Evolutionary conservation across 1,140 invertebrate genomes (phyloP).

Genomic region (Musca vetustissima): DNA sequence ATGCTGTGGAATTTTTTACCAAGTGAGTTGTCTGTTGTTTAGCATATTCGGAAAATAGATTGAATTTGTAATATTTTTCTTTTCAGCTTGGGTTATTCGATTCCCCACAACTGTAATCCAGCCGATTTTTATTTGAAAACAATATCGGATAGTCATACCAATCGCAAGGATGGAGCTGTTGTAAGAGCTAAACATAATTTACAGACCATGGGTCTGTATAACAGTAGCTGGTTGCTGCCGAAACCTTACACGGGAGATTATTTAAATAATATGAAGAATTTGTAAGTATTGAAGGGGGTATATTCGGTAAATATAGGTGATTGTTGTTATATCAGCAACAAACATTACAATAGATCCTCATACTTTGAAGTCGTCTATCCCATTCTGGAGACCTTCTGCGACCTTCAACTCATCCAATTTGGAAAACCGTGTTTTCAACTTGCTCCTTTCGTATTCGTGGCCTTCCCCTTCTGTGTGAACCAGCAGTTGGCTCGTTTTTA

Average conservation of each 20-base stretch:
- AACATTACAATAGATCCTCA: too few relatives aligned
- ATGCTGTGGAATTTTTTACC: slow-evolving; percentile 66
- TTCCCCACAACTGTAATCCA: slow-evolving; percentile 66
- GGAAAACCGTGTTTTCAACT: too few relatives aligned
- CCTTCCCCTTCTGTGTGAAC: too few relatives aligned
- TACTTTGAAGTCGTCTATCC: too few relatives aligned
- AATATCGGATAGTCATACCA: slow-evolving; percentile 56
- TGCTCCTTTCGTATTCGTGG: too few relatives aligned
- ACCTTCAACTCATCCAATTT: too few relatives aligned
- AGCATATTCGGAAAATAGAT: too few relatives aligned
- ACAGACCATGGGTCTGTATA: slow-evolving; percentile 46
- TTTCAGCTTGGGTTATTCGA: slow-evolving; percentile 61
- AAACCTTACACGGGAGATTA: slow-evolving; percentile 41
- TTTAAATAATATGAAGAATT: slow-evolving; percentile 40
- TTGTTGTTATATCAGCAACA: too few relatives aligned
- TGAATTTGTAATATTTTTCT: neutral
- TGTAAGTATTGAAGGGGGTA: slow-evolving; percentile 31
- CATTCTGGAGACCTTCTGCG: too few relatives aligned
- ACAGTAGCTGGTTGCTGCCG: slow-evolving; percentile 45
- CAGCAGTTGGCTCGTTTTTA: too few relatives aligned
- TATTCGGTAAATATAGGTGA: too few relatives aligned
- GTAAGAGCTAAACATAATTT: slow-evolving; percentile 53
- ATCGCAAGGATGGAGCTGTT: slow-evolving; percentile 51
- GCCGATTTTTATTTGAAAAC: slow-evolving; percentile 69
- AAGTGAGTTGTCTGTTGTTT: slow-evolving; percentile 57